phyloP scores from a whole-genome alignment of 1,140 invertebrate genomes.

The Camponotus floridanus region DNA sequence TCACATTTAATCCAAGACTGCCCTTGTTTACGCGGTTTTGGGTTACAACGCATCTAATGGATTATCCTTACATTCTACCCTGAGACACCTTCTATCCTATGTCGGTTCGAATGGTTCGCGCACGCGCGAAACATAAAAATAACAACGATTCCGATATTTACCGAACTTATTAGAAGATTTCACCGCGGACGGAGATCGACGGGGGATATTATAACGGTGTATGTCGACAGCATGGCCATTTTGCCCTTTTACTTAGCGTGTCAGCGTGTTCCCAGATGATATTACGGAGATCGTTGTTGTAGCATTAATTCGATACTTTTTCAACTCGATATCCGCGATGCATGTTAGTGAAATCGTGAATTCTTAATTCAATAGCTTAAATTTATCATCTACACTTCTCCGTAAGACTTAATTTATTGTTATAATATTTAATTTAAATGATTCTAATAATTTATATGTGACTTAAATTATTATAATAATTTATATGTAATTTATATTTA shows the following conservation, averaged over 20 bases:
- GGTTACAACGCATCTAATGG: constrained; percentile 85
- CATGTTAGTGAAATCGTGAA: neutral
- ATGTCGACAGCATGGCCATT: constrained; percentile 20
- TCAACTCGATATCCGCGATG: neutral
- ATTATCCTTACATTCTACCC: constrained; percentile 83
- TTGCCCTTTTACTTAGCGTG: constrained; percentile 34
- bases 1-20: constrained; percentile 83
- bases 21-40: constrained; percentile 84
- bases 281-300: constrained; percentile 18
- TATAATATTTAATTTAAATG: too few relatives aligned
- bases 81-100: constrained; percentile 68
- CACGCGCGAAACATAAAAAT: constrained; percentile 78
- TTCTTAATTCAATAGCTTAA: neutral
- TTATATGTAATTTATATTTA: too few relatives aligned
- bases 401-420: too few relatives aligned
- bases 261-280: constrained; percentile 30
- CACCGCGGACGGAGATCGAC: constrained; percentile 45
- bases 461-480: too few relatives aligned
- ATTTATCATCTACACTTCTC: neutral
- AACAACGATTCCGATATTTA: constrained; percentile 82
- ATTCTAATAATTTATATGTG: too few relatives aligned
- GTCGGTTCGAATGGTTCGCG: constrained; percentile 69
- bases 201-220: constrained; percentile 12
- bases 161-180: constrained; percentile 82
- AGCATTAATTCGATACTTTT: constrained; percentile 34